Percentiles rank a stretch among this genome's conserved stretches.
These are phyloP conservation scores for Engystomops pustulosus DNA, from an alignment of 2,113 vertebrate species.

Conservation along the genomic window DNA sequence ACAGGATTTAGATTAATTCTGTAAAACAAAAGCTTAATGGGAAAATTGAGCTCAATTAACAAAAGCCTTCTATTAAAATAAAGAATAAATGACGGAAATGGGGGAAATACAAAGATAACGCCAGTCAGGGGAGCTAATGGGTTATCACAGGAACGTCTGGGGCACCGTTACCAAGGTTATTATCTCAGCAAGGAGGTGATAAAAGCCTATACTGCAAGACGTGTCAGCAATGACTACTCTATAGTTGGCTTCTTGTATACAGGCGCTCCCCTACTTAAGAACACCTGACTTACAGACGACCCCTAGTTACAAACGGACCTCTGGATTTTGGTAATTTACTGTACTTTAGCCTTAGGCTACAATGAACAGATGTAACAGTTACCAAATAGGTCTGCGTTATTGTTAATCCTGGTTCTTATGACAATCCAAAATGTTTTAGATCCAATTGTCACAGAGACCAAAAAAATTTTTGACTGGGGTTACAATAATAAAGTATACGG, in stretches of 20 bases:
- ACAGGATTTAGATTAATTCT: slow-evolving; percentile 40
- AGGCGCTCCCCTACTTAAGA: too few relatives aligned
- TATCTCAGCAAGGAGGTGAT: neutral
- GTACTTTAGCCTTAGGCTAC: too few relatives aligned
- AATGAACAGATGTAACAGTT: too few relatives aligned
- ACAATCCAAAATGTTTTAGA: too few relatives aligned
- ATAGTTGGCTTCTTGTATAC: neutral
- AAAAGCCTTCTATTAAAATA: slow-evolving; percentile 37
- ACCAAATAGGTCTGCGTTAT: too few relatives aligned
- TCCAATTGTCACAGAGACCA: too few relatives aligned
- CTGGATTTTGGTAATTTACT: too few relatives aligned
- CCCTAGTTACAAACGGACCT: too few relatives aligned
- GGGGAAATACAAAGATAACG: slow-evolving; percentile 27
- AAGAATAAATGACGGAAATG: slow-evolving; percentile 30
- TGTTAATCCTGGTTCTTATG: too few relatives aligned
- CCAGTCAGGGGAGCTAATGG: slow-evolving; percentile 21
- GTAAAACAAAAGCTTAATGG: slow-evolving; percentile 47
- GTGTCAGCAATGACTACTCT: neutral
- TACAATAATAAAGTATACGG: too few relatives aligned
- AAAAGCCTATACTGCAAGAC: neutral
- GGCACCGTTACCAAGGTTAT: neutral
- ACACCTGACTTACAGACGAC: too few relatives aligned
- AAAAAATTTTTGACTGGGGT: too few relatives aligned
- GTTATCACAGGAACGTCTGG: neutral
- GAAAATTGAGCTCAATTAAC: slow-evolving; percentile 44